Percentiles rank a stretch among this genome's conserved stretches.
Evolutionary conservation across 2,797 vertebrate genomes (phyloP).

Genomic region (Megalops cyprinoides): DNA sequence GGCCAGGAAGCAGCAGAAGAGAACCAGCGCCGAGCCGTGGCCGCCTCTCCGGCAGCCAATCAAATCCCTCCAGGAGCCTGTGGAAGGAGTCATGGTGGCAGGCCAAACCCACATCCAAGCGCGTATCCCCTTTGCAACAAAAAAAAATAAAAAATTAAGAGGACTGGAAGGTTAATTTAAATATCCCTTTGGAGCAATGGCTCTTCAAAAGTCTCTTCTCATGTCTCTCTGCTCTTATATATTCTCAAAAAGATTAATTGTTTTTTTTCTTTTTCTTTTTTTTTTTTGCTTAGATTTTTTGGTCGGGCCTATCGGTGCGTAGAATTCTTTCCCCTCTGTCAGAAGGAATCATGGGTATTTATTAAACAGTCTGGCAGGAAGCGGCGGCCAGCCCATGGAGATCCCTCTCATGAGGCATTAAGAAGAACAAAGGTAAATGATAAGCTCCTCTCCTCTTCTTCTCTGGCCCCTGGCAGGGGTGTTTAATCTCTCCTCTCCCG

Average conservation of each 20-base stretch:
- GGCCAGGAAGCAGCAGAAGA: conserved; percentile 52
- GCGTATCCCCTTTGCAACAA: conserved; percentile 61
- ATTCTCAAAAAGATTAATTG: conserved; percentile 63
- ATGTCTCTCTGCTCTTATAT: conserved; percentile 56
- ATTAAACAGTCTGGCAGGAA: conserved; percentile 53
- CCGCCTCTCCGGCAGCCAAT: conserved; percentile 48
- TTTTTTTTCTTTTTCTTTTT: conserved; percentile 30
- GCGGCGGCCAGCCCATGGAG: conserved; percentile 51
- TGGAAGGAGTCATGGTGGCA: conserved; percentile 66
- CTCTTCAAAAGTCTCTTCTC: conserved; percentile 65
- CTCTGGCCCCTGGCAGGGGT: conserved; percentile 44
- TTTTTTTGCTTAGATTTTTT: conserved; percentile 36
- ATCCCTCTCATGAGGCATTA: conserved; percentile 47
- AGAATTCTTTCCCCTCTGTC: conserved; percentile 38
- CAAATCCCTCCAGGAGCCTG: conserved; percentile 55
- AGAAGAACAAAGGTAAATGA: conserved; percentile 56
- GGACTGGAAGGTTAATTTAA: conserved; percentile 54
- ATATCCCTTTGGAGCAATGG: conserved; percentile 52
- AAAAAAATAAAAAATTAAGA: conserved; percentile 40
- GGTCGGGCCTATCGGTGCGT: conserved; percentile 53
- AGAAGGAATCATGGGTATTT: conserved; percentile 32
- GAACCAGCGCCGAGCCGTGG: conserved; percentile 51
- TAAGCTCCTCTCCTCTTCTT: conserved; percentile 49
- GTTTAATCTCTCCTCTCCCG: conserved; percentile 41
- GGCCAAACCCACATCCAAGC: conserved; percentile 64